Base-by-base conservation (phyloP, 1,140 invertebrate species). In the Geopemphigus sp. region DNA sequence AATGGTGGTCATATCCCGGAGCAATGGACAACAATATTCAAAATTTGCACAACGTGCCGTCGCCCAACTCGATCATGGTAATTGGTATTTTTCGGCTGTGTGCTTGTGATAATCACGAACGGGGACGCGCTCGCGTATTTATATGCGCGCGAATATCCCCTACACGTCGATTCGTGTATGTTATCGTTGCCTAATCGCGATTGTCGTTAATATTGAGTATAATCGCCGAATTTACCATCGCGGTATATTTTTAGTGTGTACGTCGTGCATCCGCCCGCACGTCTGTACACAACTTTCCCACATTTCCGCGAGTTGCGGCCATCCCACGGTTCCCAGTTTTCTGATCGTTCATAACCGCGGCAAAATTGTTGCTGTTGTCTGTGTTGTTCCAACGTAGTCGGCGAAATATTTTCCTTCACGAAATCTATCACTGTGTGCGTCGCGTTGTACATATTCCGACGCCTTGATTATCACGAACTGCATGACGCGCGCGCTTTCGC, bases 1-100 rank as follows among this genome's bases (percentile, higher is more conserved):
- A 90, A 84, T 91, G 90, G 90, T 91, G 90, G 90, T 82, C 80
- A 32, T 82, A 82, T 70, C 81, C 81, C 14, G 66, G 80, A 3
- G 57, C 81, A 0, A 80, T 74, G 80, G 80, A 81, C 63, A 64
- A 73, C 50, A 81, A 81, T n/a, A 73, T 81, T 54, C 81, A 81
- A 78, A 81, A 81, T 17, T 29, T 68, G 26, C 81, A 81, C n/a
- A 81, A 78, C 72, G 81, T 78, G 5, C 74, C 74, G 39, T 78
- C 74, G 57, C 74, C 74, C 1, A 78, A 78, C 56, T 29, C 74
- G 14, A 78, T 78, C 57, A 78, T 78, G 74, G 74, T 78, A 78
- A 78, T 74, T 74, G n/a, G 53, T 68, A 12, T 19, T 68, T 5
- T 50, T 24, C 39, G 39, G 22, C 1, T 14, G 66, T 24, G 45